Evolutionary conservation across 1,140 invertebrate genomes (phyloP).

Genomic region (Gyrodactylus salaris): DNA sequence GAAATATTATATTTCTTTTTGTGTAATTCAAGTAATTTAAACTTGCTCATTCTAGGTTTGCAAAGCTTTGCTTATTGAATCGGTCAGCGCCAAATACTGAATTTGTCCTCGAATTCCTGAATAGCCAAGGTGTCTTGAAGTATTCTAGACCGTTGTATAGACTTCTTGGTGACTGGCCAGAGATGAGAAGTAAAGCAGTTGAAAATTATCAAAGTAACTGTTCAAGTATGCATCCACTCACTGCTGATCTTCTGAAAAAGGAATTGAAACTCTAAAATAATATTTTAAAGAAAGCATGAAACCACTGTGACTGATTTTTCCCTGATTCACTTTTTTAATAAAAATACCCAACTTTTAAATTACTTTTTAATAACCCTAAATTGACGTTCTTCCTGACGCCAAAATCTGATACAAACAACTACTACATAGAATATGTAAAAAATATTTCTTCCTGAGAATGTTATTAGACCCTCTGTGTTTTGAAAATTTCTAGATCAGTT

Average conservation of each 20-base stretch:
- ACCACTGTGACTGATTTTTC: neutral
- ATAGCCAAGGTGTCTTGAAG: conserved; percentile 3
- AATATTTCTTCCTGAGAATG: no score
- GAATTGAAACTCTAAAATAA: neutral
- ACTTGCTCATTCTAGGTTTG: neutral
- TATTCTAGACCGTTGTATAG: neutral
- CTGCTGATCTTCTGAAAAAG: neutral
- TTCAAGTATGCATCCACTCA: neutral
- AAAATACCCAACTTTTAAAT: neutral
- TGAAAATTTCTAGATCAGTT: no score
- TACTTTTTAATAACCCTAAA: no score
- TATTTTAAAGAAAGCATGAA: neutral
- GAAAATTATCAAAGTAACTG: neutral
- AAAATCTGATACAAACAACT: no score
- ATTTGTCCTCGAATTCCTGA: neutral
- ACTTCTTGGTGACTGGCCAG: neutral
- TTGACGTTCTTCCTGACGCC: no score
- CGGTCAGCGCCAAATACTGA: neutral
- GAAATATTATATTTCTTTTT: neutral
- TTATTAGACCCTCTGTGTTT: no score
- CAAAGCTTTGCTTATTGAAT: neutral
- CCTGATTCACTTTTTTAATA: neutral
- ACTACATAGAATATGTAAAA: no score
- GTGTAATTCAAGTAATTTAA: neutral
- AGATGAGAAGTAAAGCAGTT: neutral